Percentiles rank a stretch among this genome's conserved stretches.
These are phyloP conservation scores for Lagocephalus sceleratus DNA, from an alignment of 2,797 vertebrate species.

Conservation along the genomic window DNA sequence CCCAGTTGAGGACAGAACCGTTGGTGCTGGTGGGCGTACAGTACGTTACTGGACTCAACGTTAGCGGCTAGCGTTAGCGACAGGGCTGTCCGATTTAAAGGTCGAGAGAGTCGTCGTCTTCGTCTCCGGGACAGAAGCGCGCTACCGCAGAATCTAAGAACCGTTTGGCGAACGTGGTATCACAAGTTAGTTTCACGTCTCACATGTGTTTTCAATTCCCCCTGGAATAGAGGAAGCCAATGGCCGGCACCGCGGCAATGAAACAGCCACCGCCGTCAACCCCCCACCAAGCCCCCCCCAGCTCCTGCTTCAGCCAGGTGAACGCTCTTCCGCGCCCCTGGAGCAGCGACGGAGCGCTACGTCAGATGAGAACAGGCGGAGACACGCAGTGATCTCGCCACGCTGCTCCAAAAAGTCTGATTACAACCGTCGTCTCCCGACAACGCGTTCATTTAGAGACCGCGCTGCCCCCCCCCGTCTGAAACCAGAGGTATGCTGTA, in stretches of 20 bases:
- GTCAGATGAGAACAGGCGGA: constrained; percentile 7
- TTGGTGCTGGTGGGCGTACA: too few relatives aligned
- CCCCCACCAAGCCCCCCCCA: background rate
- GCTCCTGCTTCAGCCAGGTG: constrained; percentile 3
- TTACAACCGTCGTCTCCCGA: constrained; percentile 37
- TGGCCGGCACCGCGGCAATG: constrained; percentile 52
- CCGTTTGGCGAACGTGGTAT: constrained; percentile 55
- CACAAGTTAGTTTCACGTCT: constrained; percentile 74
- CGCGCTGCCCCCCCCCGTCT: constrained; percentile 46
- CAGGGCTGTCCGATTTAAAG: too few relatives aligned
- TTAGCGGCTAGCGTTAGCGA: too few relatives aligned
- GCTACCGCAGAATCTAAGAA: constrained; percentile 65
- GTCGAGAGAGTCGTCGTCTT: too few relatives aligned
- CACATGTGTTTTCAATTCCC: constrained; percentile 75
- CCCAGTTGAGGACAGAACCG: too few relatives aligned
- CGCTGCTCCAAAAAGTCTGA: constrained; percentile 17
- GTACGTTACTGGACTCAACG: too few relatives aligned
- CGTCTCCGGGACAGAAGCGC: constrained; percentile 5
- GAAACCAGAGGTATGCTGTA: constrained; percentile 60
- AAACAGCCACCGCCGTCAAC: constrained; percentile 24
- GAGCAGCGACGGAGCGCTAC: too few relatives aligned
- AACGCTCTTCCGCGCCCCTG: too few relatives aligned
- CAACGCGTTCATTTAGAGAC: constrained; percentile 31
- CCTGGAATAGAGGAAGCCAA: constrained; percentile 71
- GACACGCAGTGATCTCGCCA: constrained; percentile 13